These are phyloP conservation scores for Desmodus rotundus DNA, from an alignment of 2,113 vertebrate genomes.

Conservation along the genomic window DNA sequence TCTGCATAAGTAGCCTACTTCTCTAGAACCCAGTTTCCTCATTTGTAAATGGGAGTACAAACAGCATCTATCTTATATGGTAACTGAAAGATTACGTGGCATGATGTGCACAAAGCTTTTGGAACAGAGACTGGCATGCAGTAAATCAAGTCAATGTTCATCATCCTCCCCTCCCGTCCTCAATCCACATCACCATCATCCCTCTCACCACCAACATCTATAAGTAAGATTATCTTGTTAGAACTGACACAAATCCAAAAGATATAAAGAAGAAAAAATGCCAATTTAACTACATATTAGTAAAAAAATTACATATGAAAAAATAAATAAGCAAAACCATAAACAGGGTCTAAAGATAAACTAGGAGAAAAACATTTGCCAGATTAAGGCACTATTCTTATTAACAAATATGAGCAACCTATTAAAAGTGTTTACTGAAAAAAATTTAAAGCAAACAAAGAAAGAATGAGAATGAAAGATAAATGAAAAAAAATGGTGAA, in stretches of 20 bases:
- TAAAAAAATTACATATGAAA: background rate
- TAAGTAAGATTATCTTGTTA: background rate
- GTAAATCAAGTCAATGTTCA: background rate
- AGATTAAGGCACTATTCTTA: background rate
- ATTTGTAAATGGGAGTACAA: background rate
- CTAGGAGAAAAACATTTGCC: background rate
- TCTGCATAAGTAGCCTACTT: background rate
- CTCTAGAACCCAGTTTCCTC: background rate
- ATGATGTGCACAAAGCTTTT: fast-evolving
- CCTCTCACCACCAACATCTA: background rate
- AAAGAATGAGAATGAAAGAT: background rate
- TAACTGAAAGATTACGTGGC: background rate
- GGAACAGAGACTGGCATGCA: background rate
- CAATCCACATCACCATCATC: too few species aligned
- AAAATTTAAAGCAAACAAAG: background rate
- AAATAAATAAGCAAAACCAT: background rate
- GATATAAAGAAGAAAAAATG: background rate
- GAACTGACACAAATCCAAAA: background rate
- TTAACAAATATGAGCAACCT: background rate
- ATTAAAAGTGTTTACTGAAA: background rate
- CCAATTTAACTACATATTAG: background rate
- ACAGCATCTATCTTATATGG: fast-evolving
- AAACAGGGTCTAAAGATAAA: background rate
- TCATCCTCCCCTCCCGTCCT: too few species aligned
- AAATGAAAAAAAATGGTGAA: background rate